Base-by-base conservation (phyloP, 2,888 invertebrate species). In the Poecilobothrus nobilitatus region DNA sequence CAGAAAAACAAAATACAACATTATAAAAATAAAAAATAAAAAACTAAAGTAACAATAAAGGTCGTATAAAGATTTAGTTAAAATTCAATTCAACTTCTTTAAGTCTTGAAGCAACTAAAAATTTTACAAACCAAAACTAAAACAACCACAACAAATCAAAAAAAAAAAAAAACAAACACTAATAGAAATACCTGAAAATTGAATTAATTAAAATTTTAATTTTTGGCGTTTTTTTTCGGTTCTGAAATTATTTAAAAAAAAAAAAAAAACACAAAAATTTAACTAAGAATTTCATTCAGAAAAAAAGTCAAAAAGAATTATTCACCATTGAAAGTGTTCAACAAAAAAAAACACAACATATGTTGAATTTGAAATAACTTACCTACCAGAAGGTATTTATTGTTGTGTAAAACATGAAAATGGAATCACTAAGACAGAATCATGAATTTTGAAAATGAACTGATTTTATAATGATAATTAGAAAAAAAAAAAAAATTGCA, bases 401-500 rank as follows among this genome's bases (percentile, higher is more conserved):
- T 53, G 53, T 18, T 53, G 15, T 53, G 53, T 12, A 53, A 41
- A 41, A 41, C 12, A 53, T 53, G 53, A 53, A 53, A 15, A 53
- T 53, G 53, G 15, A 53, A 27, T 27, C 27, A 27, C 27, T 27
- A 27, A 27, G 27, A 12, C 15, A 18, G 53, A 53, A 53, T 53
- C 53, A 53, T 53, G 53, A 63, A 63, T 63, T 63, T 27, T 27
- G 9, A 63, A 63, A 27, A 63, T 63, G 20, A 20, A 63, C 20
- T 21, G 63, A 63, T 63, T 63, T 63, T 63, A 8, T 63, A 22
- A 63, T 63, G 22, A 63, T 22, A 22, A 63, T 63, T 22, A 63
- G 27, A 4, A 27, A 27, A 27, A 27, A n/a, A n/a, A n/a, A n/a
- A n/a, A n/a, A n/a, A n/a, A n/a, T n/a, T n/a, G n/a, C n/a, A n/a